Conservation (phyloP, 2,888 invertebrate species). For the Acanthopleura granulata region DNA sequence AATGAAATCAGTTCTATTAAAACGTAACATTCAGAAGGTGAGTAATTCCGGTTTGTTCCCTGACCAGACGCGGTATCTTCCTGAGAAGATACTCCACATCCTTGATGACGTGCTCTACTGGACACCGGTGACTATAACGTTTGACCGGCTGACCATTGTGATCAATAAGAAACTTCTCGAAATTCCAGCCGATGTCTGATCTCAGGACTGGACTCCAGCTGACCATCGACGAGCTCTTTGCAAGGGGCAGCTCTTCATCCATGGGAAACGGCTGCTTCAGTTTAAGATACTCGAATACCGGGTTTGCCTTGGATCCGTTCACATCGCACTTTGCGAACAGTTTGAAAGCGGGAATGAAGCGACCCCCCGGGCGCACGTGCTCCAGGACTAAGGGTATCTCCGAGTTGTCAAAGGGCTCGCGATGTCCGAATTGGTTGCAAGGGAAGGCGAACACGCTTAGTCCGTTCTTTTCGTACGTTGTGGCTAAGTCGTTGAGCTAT, state of each 20-base stretch:
- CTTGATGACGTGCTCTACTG: slow-evolving; percentile 28
- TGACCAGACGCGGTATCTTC: slow-evolving; percentile 31
- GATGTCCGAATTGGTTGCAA: slow-evolving; percentile 36
- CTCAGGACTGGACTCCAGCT: slow-evolving; percentile 36
- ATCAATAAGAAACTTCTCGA: slow-evolving; percentile 39
- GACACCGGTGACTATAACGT: slow-evolving; percentile 30
- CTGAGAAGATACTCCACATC: slow-evolving; percentile 33
- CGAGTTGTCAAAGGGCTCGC: slow-evolving; percentile 33
- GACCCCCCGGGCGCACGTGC: slow-evolving; percentile 35
- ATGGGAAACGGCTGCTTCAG: slow-evolving; percentile 32
- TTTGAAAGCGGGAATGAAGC: slow-evolving; percentile 36
- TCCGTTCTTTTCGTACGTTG: slow-evolving; percentile 25
- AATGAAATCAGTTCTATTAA: too few relatives aligned
- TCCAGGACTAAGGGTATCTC: slow-evolving; percentile 35
- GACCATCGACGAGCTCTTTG: slow-evolving; percentile 25
- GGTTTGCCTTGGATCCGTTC: slow-evolving; percentile 31
- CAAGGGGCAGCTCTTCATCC: slow-evolving; percentile 33
- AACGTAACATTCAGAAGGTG: neutral
- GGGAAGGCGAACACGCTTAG: slow-evolving; percentile 34
- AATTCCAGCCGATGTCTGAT: slow-evolving; percentile 38
- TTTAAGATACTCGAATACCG: slow-evolving; percentile 36
- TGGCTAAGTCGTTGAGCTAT: slow-evolving; percentile 31
- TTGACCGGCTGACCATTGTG: slow-evolving; percentile 36
- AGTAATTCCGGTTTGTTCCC: slow-evolving; percentile 24
- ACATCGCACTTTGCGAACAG: slow-evolving; percentile 35